Conservation (phyloP, 2,113 vertebrate genomes). For the Ceuthmochares aereus region DNA sequence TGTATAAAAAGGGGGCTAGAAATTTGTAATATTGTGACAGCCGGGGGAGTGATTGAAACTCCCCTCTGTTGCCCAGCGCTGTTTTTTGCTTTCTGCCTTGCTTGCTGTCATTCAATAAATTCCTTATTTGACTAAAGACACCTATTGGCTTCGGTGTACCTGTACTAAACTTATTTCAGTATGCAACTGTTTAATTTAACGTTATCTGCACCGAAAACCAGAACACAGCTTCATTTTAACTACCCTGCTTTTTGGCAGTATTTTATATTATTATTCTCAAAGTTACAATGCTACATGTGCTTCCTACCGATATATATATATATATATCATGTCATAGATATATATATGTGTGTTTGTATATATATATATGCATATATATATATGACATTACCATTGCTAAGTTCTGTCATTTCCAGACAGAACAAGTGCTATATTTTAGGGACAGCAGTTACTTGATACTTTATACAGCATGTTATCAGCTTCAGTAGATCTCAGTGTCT, state of each 20-base stretch:
- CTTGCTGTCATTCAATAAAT: too few species aligned
- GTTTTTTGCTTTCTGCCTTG: too few species aligned
- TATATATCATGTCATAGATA: too few species aligned
- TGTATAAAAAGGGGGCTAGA: too few species aligned
- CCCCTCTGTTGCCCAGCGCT: too few species aligned
- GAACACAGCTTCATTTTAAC: neutral
- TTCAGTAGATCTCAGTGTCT: neutral
- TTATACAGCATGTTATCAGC: neutral
- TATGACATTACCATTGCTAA: neutral
- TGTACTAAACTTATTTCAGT: too few species aligned
- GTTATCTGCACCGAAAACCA: neutral
- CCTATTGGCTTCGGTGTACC: too few species aligned
- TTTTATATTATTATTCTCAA: neutral
- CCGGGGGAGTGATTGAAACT: too few species aligned
- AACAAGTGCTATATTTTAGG: neutral
- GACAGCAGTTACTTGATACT: neutral
- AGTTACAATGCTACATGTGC: neutral
- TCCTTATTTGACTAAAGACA: too few species aligned
- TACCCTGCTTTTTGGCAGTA: neutral
- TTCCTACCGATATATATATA: neutral
- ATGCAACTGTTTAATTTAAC: neutral
- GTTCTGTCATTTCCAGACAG: neutral
- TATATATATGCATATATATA: neutral
- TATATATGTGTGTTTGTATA: too few species aligned
- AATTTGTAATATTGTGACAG: too few species aligned